phyloP scores from a whole-genome alignment of 2,113 vertebrate genomes.

The Lucifuga dentata region DNA sequence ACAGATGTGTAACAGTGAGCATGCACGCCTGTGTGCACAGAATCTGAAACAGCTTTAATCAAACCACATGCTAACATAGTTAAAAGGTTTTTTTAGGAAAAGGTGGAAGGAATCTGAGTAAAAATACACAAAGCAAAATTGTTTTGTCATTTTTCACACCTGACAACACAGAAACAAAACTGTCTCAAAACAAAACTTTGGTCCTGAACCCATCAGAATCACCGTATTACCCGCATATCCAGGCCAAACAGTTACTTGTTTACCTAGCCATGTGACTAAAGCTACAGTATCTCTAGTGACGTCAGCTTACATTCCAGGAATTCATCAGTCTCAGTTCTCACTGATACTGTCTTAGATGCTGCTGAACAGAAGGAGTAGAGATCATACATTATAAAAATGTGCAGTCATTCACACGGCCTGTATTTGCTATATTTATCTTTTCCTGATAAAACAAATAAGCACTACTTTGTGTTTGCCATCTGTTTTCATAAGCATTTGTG shows the following conservation, averaged over 20 bases:
- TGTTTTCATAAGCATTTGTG: slow-evolving; percentile 62
- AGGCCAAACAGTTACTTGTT: slow-evolving; percentile 52
- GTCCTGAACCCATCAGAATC: slow-evolving; percentile 32
- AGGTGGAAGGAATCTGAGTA: slow-evolving; percentile 64
- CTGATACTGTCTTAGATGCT: slow-evolving; percentile 62
- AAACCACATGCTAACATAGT: slow-evolving; percentile 55
- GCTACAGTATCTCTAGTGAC: slow-evolving; percentile 55
- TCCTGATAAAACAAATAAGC: slow-evolving; percentile 64
- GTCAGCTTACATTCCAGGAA: slow-evolving; percentile 71
- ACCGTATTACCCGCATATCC: slow-evolving; percentile 16
- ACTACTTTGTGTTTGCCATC: slow-evolving; percentile 54
- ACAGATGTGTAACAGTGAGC: slow-evolving; percentile 15
- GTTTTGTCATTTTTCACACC: slow-evolving; percentile 44
- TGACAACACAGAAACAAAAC: slow-evolving; percentile 35
- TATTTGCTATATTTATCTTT: slow-evolving; percentile 53
- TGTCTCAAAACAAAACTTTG: slow-evolving; percentile 27
- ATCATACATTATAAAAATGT: slow-evolving; percentile 52
- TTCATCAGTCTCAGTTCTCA: slow-evolving; percentile 71
- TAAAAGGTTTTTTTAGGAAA: slow-evolving; percentile 56
- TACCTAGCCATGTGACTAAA: slow-evolving; percentile 73
- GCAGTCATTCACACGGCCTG: slow-evolving; percentile 54
- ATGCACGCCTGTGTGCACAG: slow-evolving; percentile 23
- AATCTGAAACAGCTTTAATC: slow-evolving; percentile 39
- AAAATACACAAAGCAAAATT: slow-evolving; percentile 58
- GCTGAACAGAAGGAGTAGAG: slow-evolving; percentile 50